Conservation (phyloP, 2,888 invertebrate species). For the Abrostola triplasia region DNA sequence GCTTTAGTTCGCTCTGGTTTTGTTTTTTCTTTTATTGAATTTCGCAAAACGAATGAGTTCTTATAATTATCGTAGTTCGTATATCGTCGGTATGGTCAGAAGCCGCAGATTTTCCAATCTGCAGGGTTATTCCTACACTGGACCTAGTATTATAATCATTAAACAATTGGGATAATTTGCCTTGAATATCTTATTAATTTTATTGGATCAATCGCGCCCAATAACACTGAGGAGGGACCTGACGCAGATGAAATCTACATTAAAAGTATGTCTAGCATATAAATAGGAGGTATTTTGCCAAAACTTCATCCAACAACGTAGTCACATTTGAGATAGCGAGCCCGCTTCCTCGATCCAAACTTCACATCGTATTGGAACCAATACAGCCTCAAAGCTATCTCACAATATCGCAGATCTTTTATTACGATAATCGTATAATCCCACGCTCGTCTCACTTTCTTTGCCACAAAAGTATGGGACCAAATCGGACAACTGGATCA, state of each 20-base stretch:
- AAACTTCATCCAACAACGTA: slow-evolving; percentile 51
- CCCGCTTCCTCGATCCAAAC: slow-evolving; percentile 36
- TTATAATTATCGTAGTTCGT: slow-evolving; percentile 23
- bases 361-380: slow-evolving; percentile 52
- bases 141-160: too few species aligned
- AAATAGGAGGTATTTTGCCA: slow-evolving; percentile 46
- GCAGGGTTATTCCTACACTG: too few species aligned
- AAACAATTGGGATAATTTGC: too few species aligned
- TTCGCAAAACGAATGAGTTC: slow-evolving; percentile 25
- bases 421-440: slow-evolving; percentile 72
- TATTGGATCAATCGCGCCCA: too few species aligned
- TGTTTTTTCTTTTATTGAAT: slow-evolving; percentile 54
- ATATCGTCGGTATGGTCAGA: slow-evolving; percentile 8
- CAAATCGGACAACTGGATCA: slow-evolving; percentile 73
- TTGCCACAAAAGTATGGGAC: slow-evolving; percentile 63
- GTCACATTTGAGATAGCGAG: slow-evolving; percentile 53
- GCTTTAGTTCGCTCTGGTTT: too few species aligned
- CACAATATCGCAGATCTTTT: slow-evolving; percentile 61
- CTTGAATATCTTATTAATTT: too few species aligned
- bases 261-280: too few species aligned
- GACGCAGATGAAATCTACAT: too few species aligned
- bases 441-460: slow-evolving; percentile 79
- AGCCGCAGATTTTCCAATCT: too few species aligned
- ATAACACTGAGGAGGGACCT: too few species aligned
- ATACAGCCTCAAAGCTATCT: slow-evolving; percentile 57